These are phyloP conservation scores for Philotrypesis tridentata DNA, from an alignment of 1,140 invertebrate species.

Conservation along the genomic window DNA sequence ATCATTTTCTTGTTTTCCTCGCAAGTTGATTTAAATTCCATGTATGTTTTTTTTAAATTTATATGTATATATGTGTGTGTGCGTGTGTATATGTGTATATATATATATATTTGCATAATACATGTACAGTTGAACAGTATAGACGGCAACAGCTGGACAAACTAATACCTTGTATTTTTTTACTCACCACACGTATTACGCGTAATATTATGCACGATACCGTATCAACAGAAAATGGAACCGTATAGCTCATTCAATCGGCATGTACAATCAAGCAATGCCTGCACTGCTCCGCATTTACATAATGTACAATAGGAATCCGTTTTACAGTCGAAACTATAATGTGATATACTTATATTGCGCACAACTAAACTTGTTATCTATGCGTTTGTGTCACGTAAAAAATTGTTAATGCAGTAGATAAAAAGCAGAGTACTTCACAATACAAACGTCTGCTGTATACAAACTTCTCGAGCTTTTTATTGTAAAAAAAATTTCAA, in stretches of 20 bases:
- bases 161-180: slow-evolving; percentile 47
- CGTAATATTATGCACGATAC: neutral
- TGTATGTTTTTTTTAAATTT: slow-evolving; percentile 41
- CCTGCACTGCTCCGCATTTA: slow-evolving; percentile 51
- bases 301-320: slow-evolving; percentile 40
- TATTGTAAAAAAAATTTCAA: slow-evolving; percentile 31
- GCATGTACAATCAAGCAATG: slow-evolving; percentile 49
- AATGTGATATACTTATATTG: neutral
- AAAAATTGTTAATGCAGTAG: neutral
- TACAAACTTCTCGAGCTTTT: neutral
- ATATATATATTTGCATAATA: slow-evolving; percentile 54
- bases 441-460: neutral
- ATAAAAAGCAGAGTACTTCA: neutral
- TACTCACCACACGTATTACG: neutral
- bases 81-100: too few species aligned
- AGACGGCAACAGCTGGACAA: slow-evolving; percentile 70
- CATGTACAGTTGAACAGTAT: slow-evolving; percentile 69
- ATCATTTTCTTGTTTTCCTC: slow-evolving; percentile 10
- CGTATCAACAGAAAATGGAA: neutral
- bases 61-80: too few species aligned
- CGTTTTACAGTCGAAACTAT: neutral
- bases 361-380: neutral
- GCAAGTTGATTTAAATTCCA: slow-evolving; percentile 22
- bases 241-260: slow-evolving; percentile 1
- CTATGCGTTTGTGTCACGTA: neutral